Evolutionary conservation across 2,113 vertebrate genomes (phyloP).

Genomic region (Monopterus albus): DNA sequence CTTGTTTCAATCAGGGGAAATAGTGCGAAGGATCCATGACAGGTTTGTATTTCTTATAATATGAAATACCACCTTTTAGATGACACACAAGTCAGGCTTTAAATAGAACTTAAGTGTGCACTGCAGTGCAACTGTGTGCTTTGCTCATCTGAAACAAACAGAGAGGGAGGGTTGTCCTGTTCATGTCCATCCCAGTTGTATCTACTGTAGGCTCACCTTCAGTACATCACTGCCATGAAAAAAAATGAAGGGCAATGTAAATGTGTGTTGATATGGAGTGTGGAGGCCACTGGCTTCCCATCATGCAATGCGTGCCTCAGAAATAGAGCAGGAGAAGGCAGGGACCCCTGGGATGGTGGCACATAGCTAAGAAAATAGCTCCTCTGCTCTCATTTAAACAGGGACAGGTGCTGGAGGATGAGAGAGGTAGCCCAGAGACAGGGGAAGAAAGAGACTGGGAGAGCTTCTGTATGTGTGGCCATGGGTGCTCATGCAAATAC

Average conservation of each 20-base stretch:
- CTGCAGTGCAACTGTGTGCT: no score
- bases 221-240: slow-evolving; percentile 26
- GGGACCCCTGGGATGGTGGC: slow-evolving; percentile 77
- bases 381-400: slow-evolving; percentile 84
- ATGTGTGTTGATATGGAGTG: slow-evolving; percentile 38
- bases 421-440: slow-evolving; percentile 64
- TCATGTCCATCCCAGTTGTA: not conserved
- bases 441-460: slow-evolving; percentile 18
- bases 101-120: no score
- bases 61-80: no score
- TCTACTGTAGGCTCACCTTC: slow-evolving; percentile 7
- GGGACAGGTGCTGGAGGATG: slow-evolving; percentile 78
- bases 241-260: slow-evolving; percentile 64
- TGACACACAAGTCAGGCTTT: no score
- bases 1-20: not conserved
- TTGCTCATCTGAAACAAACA: not conserved
- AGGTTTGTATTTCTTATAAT: not conserved
- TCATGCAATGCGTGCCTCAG: slow-evolving; percentile 74
- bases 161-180: not conserved
- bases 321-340: slow-evolving; percentile 82
- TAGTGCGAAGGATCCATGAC: not conserved
- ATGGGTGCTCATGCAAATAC: slow-evolving; percentile 28
- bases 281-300: slow-evolving; percentile 72
- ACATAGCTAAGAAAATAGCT: slow-evolving; percentile 84
- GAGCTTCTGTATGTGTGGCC: not conserved